A percentile compares a stretch with the other conserved stretches of the same genome.
phyloP scores from a whole-genome alignment of 2,113 vertebrate genomes.

The Artemisiospiza belli region DNA sequence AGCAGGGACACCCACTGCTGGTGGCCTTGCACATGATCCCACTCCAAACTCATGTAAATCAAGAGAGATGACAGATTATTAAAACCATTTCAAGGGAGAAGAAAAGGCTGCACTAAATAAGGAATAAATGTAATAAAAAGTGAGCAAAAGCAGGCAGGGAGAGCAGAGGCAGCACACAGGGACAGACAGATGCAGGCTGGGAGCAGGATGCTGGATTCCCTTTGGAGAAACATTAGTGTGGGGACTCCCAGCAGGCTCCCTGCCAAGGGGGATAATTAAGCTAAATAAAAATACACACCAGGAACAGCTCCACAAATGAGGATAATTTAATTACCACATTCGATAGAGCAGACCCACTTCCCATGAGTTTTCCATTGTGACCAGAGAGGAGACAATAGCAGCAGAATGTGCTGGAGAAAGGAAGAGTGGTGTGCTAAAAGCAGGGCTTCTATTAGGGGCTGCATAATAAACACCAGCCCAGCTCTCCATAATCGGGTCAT shows the following conservation, averaged over 20 bases:
- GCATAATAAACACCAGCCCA: conserved; percentile 29
- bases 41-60: not conserved
- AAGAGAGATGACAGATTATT: not conserved
- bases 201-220: conserved; percentile 40
- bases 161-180: not conserved
- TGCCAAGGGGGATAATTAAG: conserved; percentile 64
- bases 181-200: conserved; percentile 24
- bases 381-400: conserved; percentile 36
- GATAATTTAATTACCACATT: conserved; percentile 64
- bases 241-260: conserved; percentile 59
- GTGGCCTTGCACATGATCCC: not conserved
- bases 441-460: conserved; percentile 33
- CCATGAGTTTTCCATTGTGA: conserved; percentile 47
- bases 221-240: conserved; percentile 30
- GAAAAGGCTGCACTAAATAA: not conserved
- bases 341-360: conserved; percentile 48
- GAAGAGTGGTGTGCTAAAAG: conserved; percentile 6
- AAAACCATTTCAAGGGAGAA: not conserved
- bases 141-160: not conserved
- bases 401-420: conserved; percentile 19
- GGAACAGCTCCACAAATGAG: conserved; percentile 61
- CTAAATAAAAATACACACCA: conserved; percentile 58
- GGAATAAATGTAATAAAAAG: not conserved
- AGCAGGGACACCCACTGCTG: not conserved
- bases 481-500: conserved; percentile 41